phyloP scores from a whole-genome alignment of 2,113 vertebrate species.

The Urocynchramus pylzowi region DNA sequence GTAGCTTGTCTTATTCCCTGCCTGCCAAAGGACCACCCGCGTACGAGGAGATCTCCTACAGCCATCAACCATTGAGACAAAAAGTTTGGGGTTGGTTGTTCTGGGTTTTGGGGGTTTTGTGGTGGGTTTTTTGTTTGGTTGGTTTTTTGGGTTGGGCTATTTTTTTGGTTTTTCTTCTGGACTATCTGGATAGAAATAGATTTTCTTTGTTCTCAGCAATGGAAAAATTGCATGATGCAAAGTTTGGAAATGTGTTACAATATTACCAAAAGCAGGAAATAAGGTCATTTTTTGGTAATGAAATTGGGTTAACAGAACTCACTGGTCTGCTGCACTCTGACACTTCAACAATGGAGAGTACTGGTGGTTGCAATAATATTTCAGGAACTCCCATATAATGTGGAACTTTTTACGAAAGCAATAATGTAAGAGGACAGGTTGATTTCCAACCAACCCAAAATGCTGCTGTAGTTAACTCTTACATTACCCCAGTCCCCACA shows the following conservation, averaged over 20 bases:
- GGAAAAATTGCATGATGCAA: background rate
- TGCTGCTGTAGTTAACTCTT: background rate
- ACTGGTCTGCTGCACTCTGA: background rate
- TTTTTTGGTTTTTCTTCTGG: background rate
- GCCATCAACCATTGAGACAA: background rate
- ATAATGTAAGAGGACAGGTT: background rate
- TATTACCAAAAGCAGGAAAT: background rate
- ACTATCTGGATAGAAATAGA: background rate
- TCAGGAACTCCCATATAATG: background rate
- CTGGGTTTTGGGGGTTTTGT: background rate
- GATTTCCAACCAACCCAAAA: background rate
- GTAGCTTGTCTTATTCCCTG: background rate
- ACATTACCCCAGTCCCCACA: accelerated
- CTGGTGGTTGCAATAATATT: background rate
- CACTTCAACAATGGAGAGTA: background rate
- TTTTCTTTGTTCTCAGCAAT: background rate
- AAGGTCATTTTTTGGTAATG: background rate
- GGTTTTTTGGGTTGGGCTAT: background rate
- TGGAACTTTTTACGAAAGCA: background rate
- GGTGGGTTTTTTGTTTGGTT: background rate
- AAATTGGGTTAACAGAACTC: background rate
- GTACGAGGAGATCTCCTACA: background rate
- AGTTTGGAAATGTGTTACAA: background rate
- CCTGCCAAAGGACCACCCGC: background rate
- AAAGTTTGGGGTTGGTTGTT: background rate